phyloP scores from a whole-genome alignment of 2,113 vertebrate species.

The Cebidichthys violaceus region DNA sequence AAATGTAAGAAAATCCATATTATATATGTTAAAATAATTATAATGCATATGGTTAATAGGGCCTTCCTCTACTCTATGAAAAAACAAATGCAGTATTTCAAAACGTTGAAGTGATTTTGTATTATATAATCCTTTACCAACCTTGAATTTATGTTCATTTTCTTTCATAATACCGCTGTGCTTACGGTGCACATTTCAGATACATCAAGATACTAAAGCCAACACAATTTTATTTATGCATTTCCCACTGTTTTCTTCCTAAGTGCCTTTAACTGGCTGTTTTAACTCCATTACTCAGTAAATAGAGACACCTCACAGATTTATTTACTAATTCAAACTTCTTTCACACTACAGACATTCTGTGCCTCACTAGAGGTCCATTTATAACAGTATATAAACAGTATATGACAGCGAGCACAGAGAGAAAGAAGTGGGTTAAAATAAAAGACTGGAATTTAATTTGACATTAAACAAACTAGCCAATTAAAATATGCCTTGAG shows the following conservation, averaged over 20 bases:
- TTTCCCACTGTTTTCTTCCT: not conserved
- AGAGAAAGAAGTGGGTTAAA: not conserved
- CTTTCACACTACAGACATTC: not conserved
- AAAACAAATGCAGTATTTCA: not conserved
- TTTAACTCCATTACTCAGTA: not conserved
- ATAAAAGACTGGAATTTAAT: conserved; percentile 12
- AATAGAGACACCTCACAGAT: not conserved
- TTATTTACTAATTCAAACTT: not conserved
- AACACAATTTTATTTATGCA: not conserved
- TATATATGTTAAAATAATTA: not conserved
- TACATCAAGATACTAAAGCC: not conserved
- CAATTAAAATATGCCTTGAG: not conserved
- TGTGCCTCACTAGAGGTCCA: not conserved
- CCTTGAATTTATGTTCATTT: not conserved
- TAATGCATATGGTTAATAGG: not conserved
- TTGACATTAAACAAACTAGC: conserved; percentile 9
- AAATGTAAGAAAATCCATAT: not conserved
- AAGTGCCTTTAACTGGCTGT: not conserved
- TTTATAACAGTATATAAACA: not conserved
- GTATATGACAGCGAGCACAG: too few species aligned
- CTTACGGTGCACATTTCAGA: not conserved
- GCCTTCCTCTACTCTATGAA: not conserved
- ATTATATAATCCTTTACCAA: not conserved
- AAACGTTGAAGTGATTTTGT: conserved; percentile 1
- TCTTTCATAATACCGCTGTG: not conserved